Conservation (phyloP, 2,888 invertebrate species). For the Leptinotarsa haldemani region DNA sequence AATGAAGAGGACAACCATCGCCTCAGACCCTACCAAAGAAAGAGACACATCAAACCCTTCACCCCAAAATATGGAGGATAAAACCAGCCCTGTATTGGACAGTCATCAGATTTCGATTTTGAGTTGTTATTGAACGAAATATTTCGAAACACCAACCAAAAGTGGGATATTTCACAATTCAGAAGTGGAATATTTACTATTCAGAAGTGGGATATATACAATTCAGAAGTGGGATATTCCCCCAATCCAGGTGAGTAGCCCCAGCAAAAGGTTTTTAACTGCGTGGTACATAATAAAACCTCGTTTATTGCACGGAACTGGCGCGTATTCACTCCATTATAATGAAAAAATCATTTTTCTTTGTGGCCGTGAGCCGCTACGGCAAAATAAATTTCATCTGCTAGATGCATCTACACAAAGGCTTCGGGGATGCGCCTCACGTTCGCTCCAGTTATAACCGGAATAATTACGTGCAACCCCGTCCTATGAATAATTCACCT, state of each 20-base stretch:
- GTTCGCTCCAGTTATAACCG: constrained; percentile 25
- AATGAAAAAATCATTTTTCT: constrained; percentile 8
- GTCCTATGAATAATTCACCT: constrained; percentile 25
- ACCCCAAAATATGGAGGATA: too few relatives aligned
- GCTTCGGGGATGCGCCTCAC: constrained; percentile 12
- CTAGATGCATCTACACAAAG: constrained; percentile 17
- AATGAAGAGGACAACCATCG: too few relatives aligned
- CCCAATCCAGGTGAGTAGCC: neutral
- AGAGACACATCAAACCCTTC: too few relatives aligned
- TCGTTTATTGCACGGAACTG: neutral
- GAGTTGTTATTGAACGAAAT: too few relatives aligned
- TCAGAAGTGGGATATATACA: too few relatives aligned
- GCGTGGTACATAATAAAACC: neutral
- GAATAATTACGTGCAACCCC: constrained; percentile 27
- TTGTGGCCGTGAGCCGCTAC: neutral
- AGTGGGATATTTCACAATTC: too few relatives aligned
- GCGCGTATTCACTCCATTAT: neutral
- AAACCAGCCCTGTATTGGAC: too few relatives aligned
- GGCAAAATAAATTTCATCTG: constrained; percentile 17
- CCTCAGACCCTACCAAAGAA: too few relatives aligned
- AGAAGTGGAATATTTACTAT: too few relatives aligned
- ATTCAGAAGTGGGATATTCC: neutral
- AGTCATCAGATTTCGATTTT: too few relatives aligned
- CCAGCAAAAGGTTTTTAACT: neutral
- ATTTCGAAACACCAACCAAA: too few relatives aligned